Evolutionary conservation across 2,113 vertebrate species (phyloP).

Genomic region (Willisornis vidua): DNA sequence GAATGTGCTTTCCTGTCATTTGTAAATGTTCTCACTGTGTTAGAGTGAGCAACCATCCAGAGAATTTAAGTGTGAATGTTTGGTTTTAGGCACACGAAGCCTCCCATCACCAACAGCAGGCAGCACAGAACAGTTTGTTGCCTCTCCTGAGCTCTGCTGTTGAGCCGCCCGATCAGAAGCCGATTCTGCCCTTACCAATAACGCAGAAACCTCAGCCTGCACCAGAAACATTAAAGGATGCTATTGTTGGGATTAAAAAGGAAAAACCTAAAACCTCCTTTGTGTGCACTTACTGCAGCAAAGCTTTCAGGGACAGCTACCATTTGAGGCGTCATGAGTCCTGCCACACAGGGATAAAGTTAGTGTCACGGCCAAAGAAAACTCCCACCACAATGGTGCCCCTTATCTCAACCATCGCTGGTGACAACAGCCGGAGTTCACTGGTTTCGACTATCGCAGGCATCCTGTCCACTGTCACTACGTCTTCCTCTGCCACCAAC

Average conservation of each 20-base stretch:
- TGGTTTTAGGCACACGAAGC: conserved; percentile 94
- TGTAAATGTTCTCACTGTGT: conserved; percentile 6
- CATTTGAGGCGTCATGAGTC: conserved; percentile 96
- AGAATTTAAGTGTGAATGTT: conserved; percentile 76
- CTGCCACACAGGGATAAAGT: conserved; percentile 97
- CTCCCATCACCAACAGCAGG: conserved; percentile 96
- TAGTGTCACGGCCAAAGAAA: conserved; percentile 97
- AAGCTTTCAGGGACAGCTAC: conserved; percentile 98
- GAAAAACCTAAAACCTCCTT: conserved; percentile 98
- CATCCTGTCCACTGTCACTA: conserved; percentile 92
- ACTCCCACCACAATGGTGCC: conserved; percentile 89
- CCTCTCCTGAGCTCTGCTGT: conserved; percentile 92
- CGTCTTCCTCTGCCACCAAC: conserved; percentile 88
- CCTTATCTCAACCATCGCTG: conserved; percentile 92
- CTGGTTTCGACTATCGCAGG: conserved; percentile 93
- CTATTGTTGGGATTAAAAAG: conserved; percentile 89
- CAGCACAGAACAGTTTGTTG: conserved; percentile 93
- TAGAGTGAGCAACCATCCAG: not conserved
- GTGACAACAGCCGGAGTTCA: conserved; percentile 88
- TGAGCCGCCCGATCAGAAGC: conserved; percentile 95
- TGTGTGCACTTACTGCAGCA: conserved; percentile 97
- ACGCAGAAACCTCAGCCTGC: conserved; percentile 93
- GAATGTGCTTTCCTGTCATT: conserved; percentile 14
- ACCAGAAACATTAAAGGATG: conserved; percentile 92
- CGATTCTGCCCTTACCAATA: conserved; percentile 91